Evolutionary conservation across 2,888 invertebrate species (phyloP).

Genomic region (Melinopterus prodromus): DNA sequence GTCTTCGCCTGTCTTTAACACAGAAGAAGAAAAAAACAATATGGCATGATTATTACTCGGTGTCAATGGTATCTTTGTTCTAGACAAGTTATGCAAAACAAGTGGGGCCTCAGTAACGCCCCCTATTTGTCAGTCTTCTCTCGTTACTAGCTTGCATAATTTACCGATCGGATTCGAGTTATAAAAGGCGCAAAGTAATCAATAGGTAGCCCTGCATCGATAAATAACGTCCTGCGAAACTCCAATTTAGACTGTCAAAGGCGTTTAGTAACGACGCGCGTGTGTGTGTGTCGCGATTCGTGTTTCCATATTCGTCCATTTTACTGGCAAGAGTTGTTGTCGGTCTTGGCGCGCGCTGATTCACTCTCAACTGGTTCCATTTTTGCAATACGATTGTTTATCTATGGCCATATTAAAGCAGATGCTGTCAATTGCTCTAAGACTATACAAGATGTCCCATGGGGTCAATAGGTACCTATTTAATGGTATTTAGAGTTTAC

Average conservation of each 20-base stretch:
- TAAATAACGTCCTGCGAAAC: background rate
- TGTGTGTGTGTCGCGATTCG: background rate
- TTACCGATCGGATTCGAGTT: background rate
- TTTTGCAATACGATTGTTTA: background rate
- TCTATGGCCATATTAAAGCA: background rate
- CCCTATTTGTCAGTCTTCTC: background rate
- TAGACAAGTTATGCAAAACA: background rate
- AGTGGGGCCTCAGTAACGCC: background rate
- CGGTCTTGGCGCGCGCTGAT: background rate
- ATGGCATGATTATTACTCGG: too few relatives aligned
- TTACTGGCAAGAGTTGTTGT: background rate
- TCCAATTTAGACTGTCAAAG: constrained; percentile 4
- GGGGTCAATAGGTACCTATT: too few relatives aligned
- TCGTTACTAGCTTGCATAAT: background rate
- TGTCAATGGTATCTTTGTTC: background rate
- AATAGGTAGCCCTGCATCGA: background rate
- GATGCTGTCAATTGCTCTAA: background rate
- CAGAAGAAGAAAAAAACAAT: too few relatives aligned
- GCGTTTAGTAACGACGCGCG: background rate
- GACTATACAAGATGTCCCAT: background rate
- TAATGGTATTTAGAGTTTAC: too few relatives aligned
- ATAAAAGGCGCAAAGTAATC: constrained; percentile 4
- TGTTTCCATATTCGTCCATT: background rate
- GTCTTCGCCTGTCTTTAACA: too few relatives aligned
- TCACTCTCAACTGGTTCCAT: background rate